These are phyloP conservation scores for Microchrysa polita DNA, from an alignment of 2,888 invertebrate species.

Conservation along the genomic window DNA sequence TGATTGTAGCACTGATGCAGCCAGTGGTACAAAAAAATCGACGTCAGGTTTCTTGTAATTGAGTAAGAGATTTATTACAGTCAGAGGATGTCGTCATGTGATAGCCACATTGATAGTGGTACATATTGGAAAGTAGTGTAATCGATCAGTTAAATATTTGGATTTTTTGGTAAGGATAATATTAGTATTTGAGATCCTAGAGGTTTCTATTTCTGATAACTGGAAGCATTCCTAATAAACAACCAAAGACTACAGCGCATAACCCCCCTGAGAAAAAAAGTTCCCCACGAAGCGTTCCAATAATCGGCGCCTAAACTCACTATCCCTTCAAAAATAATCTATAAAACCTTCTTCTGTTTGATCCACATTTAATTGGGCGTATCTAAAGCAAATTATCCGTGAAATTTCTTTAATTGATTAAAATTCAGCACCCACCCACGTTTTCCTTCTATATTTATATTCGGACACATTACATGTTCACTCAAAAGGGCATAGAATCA, in stretches of 20 bases:
- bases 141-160: not conserved
- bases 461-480: not conserved
- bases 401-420: conserved; percentile 19
- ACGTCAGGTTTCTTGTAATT: conserved; percentile 43
- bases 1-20: conserved; percentile 50
- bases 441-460: not conserved
- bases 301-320: no score
- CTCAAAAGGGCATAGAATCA: not conserved
- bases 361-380: conserved; percentile 10
- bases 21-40: conserved; percentile 24
- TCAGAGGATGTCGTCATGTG: no score
- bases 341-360: not conserved
- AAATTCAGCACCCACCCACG: conserved; percentile 22
- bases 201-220: no score
- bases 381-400: conserved; percentile 33
- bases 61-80: not conserved
- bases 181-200: no score
- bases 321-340: no score
- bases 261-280: no score
- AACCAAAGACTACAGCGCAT: no score
- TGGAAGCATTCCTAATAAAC: no score
- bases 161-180: not conserved
- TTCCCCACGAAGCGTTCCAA: no score
- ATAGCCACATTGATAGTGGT: no score
- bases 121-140: no score